Percentiles rank a stretch among this genome's conserved stretches.
Evolutionary conservation across 2,888 invertebrate species (phyloP).

Genomic region (Harpalus rubripes): DNA sequence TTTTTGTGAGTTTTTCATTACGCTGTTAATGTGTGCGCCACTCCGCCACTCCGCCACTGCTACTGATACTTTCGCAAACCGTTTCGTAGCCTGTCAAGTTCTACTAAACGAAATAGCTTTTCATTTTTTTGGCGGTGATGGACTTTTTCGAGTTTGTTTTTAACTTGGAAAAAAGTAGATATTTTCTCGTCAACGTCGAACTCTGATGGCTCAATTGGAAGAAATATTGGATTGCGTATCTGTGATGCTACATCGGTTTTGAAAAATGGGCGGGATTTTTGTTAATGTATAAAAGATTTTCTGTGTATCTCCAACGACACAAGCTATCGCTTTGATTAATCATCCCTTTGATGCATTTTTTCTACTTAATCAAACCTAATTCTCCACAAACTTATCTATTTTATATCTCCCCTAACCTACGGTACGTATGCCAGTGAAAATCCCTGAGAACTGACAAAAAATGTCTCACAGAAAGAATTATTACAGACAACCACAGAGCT

Average conservation of each 20-base stretch:
- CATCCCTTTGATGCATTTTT: slow-evolving; percentile 28
- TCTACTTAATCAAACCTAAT: slow-evolving; percentile 32
- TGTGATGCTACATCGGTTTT: neutral
- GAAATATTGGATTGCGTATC: slow-evolving; percentile 45
- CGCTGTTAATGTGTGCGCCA: slow-evolving; percentile 49
- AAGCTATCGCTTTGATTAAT: slow-evolving; percentile 30
- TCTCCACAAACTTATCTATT: slow-evolving; percentile 4
- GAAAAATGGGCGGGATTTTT: slow-evolving; percentile 36
- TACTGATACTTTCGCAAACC: neutral
- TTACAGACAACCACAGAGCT: neutral
- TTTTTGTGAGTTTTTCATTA: slow-evolving; percentile 61
- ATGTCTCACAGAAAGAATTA: neutral
- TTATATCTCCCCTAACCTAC: neutral
- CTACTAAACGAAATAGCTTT: slow-evolving; percentile 57
- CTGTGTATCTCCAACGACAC: neutral
- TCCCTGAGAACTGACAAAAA: neutral
- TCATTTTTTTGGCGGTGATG: slow-evolving; percentile 56
- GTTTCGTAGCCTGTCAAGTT: slow-evolving; percentile 6
- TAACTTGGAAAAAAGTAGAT: slow-evolving; percentile 34
- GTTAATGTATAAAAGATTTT: slow-evolving; percentile 38
- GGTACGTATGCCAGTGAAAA: neutral
- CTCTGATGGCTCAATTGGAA: slow-evolving; percentile 38
- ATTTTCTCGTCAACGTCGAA: slow-evolving; percentile 38
- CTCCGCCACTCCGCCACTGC: too few relatives aligned
- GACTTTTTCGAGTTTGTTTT: slow-evolving; percentile 57